A percentile compares a stretch with the other conserved stretches of the same genome.
These are phyloP conservation scores for Diuraphis noxia DNA, from an alignment of 1,140 invertebrate species.

Conservation along the genomic window DNA sequence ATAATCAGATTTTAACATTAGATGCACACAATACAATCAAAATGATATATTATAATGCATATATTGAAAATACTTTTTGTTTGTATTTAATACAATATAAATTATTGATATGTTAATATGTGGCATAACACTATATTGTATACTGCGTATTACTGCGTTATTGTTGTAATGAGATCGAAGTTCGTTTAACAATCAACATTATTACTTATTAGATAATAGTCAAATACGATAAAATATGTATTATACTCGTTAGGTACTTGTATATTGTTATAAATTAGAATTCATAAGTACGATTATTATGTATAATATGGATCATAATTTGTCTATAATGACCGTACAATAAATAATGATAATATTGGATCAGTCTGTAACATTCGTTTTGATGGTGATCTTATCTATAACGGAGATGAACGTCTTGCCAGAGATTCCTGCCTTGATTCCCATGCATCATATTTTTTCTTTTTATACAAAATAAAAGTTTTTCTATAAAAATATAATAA, in stretches of 20 bases:
- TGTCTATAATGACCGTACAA: not conserved
- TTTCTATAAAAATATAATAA: not conserved
- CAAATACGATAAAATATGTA: not conserved
- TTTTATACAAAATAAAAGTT: not conserved
- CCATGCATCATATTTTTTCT: not conserved
- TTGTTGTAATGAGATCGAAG: constrained; percentile 26
- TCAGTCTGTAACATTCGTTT: not conserved
- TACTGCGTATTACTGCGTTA: not conserved
- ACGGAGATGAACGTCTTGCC: not conserved
- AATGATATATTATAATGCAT: not conserved
- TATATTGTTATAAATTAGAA: too few species aligned
- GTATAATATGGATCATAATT: not conserved
- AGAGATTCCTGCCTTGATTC: not conserved
- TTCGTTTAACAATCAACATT: not conserved
- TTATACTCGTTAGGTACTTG: too few species aligned
- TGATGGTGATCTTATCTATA: not conserved
- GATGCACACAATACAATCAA: not conserved
- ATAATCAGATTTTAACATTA: not conserved
- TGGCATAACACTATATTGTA: not conserved
- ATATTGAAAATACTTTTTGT: not conserved
- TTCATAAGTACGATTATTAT: too few species aligned
- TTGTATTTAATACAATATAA: not conserved
- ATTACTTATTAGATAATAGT: constrained; percentile 3
- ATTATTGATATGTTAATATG: not conserved
- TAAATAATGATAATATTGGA: not conserved